Percentiles rank a stretch among this genome's conserved stretches.
phyloP scores from a whole-genome alignment of 2,797 vertebrate genomes.

The Gila robusta region DNA sequence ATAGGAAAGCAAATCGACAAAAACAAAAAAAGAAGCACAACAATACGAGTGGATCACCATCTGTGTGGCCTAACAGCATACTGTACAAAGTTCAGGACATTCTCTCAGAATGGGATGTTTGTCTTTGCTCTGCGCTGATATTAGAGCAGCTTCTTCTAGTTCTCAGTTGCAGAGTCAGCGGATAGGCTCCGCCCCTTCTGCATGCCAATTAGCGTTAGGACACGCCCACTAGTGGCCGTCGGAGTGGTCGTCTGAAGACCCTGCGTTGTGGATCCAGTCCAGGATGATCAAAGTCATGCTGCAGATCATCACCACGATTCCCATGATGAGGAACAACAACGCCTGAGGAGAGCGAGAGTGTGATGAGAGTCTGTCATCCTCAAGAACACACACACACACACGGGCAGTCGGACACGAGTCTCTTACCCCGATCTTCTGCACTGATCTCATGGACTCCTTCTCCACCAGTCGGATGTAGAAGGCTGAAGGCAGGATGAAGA shows the following conservation, averaged over 20 bases:
- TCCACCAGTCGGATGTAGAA: conserved; percentile 98
- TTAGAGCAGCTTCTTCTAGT: conserved; percentile 66
- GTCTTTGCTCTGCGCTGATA: conserved; percentile 80
- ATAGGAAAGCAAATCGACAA: conserved; percentile 60
- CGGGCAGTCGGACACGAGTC: too few species aligned
- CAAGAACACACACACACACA: neutral
- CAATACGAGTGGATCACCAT: conserved; percentile 75
- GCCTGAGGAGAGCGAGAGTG: conserved; percentile 77
- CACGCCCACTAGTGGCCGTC: conserved; percentile 80
- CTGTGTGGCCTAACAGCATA: conserved; percentile 88
- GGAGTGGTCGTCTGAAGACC: neutral
- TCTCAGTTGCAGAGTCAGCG: conserved; percentile 38
- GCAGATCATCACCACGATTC: conserved; percentile 89
- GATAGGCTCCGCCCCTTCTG: conserved; percentile 6
- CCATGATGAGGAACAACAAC: conserved; percentile 84
- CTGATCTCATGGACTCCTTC: conserved; percentile 92
- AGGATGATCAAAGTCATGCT: conserved; percentile 90
- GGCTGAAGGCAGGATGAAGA: conserved; percentile 97
- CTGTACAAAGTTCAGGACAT: conserved; percentile 90
- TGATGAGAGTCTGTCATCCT: neutral
- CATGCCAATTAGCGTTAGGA: conserved; percentile 14
- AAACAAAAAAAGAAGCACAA: conserved; percentile 70
- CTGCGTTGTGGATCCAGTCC: conserved; percentile 85
- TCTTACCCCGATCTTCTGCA: conserved; percentile 97
- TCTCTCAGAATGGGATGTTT: conserved; percentile 97